Base-by-base conservation (phyloP, 2,888 invertebrate species). In the Drosophila dives region DNA sequence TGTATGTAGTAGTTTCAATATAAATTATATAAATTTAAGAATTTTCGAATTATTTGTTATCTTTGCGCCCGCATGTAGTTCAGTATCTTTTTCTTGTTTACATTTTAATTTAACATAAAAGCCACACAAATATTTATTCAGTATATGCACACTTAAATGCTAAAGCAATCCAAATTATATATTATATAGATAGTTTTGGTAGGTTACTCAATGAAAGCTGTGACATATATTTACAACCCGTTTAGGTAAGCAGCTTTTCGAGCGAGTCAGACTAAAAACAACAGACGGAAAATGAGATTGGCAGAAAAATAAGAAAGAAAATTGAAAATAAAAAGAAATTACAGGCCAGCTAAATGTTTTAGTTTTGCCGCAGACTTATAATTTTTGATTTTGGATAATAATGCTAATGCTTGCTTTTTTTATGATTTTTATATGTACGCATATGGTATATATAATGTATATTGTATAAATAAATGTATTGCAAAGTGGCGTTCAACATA, bases 391-490 rank as follows among this genome's bases (percentile, higher is more conserved):
- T 79, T 70, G 66, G 77, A 87, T 73, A 72, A 80, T 76, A 61
- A 66, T 73, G 75, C n/a, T 38, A 59, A 65, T 68, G 63, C 68
- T 67, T 74, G 63, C 61, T 64, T 64, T 71, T 26, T 67, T 45
- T 40, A 50, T 58, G 29, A 66, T 67, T 55, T 59, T 45, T 64
- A 68, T 65, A 71, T 66, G 66, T 83, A 55, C 38, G 56, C 49
- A 50, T 63, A 48, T 66, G 34, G 59, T 67, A 51, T 61, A 48
- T 67, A 56, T 72, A 64, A 64, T 66, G 55, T 64, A 40, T 78
- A 72, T 61, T 38, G 42, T 83, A 83, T 87, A 87, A 87, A 85
- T 85, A 81, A 85, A 72, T 85, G 81, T 85, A 87, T 86, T 85
- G 86, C 84, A 85, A 85, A 87, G 83, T 76, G 85, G 87, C 75